Percentiles rank a stretch among this genome's conserved stretches.
Conservation (phyloP, 1,140 invertebrate species). For the Bombus sylvicola region DNA sequence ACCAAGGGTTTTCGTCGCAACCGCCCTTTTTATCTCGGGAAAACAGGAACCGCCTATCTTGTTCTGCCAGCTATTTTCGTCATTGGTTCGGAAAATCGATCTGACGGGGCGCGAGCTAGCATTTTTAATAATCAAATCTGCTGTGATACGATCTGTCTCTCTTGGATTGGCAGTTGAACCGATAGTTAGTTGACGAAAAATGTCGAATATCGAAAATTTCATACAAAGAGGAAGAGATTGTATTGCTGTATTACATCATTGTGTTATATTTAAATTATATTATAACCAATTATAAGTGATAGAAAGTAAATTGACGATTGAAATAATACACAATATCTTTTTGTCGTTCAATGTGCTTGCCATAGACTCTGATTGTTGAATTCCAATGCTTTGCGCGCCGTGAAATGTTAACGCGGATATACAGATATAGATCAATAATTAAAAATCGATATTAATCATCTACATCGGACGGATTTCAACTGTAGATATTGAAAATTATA, state of each 20-base stretch:
- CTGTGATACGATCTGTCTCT: not conserved
- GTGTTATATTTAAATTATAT: too few relatives aligned
- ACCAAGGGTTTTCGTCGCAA: constrained; percentile 19
- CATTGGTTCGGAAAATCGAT: constrained; percentile 46
- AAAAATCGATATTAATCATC: constrained; percentile 30
- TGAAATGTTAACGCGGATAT: not conserved
- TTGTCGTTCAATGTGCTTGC: not conserved
- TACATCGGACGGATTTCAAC: not conserved
- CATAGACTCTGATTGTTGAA: not conserved
- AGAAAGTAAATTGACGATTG: not conserved
- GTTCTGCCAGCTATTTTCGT: constrained; percentile 41
- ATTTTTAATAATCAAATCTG: constrained; percentile 35
- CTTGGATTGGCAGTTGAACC: not conserved
- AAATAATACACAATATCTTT: not conserved
- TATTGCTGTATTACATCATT: too few relatives aligned
- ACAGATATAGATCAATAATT: not conserved
- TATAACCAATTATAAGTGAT: too few relatives aligned
- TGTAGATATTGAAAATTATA: constrained; percentile 9
- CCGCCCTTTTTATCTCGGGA: constrained; percentile 22
- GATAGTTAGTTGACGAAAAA: not conserved
- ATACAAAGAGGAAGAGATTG: not conserved
- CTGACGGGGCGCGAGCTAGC: not conserved
- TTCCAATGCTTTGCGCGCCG: not conserved
- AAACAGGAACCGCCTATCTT: constrained; percentile 53
- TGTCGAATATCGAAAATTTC: not conserved